Evolutionary conservation across 2,888 invertebrate genomes (phyloP).

Genomic region (Melanostoma scalare): DNA sequence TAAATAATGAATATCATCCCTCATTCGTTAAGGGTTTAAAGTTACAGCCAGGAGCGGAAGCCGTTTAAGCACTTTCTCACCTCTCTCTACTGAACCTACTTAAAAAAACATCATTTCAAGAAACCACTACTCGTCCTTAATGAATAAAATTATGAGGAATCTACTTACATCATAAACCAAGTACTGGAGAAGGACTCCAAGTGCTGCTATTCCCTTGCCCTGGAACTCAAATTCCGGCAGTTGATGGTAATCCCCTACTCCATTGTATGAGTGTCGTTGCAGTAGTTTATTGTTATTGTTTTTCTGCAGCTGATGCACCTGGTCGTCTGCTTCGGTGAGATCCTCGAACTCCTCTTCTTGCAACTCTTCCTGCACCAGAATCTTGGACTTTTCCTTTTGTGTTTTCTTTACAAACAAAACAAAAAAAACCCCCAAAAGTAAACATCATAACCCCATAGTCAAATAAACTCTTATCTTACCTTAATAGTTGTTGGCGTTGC

Average conservation of each 20-base stretch:
- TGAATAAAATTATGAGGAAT: slow-evolving; percentile 9
- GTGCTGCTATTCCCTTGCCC: slow-evolving; percentile 90
- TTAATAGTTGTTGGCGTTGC: slow-evolving; percentile 58
- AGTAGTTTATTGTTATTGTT: slow-evolving; percentile 68
- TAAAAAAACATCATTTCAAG: too few relatives aligned
- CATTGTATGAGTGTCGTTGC: slow-evolving; percentile 78
- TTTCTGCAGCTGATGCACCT: slow-evolving; percentile 56
- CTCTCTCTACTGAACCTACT: too few relatives aligned
- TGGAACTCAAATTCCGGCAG: slow-evolving; percentile 74
- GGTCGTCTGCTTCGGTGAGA: slow-evolving; percentile 42
- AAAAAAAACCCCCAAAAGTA: slow-evolving; percentile 20
- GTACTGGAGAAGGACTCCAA: slow-evolving; percentile 92
- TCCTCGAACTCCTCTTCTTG: slow-evolving; percentile 59
- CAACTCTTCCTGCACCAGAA: slow-evolving; percentile 52
- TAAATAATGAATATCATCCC: too few relatives aligned
- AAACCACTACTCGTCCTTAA: slow-evolving; percentile 2
- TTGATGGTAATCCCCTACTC: slow-evolving; percentile 75
- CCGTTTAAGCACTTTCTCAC: too few relatives aligned
- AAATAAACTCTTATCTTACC: slow-evolving; percentile 42
- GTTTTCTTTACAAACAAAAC: slow-evolving; percentile 46
- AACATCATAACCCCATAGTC: slow-evolving; percentile 7
- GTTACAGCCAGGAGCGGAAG: too few relatives aligned
- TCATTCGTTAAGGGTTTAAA: too few relatives aligned
- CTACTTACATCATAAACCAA: slow-evolving; percentile 88
- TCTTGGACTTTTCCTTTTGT: slow-evolving; percentile 68